Conservation (phyloP, 2,113 vertebrate genomes). For the Lipophrys pholis region DNA sequence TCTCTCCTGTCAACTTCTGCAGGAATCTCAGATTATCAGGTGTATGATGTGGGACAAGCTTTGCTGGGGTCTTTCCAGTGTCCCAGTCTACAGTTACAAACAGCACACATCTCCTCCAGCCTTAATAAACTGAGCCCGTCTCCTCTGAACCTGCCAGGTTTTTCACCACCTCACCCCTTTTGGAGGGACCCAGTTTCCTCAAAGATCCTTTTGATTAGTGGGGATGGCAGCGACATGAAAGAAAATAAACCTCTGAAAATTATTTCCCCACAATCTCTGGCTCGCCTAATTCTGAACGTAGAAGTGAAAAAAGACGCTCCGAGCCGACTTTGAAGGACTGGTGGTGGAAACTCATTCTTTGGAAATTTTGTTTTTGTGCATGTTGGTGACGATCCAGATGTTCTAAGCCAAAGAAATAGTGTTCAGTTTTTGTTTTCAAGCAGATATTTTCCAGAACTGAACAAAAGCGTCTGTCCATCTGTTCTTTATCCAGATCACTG, state of each 20-base stretch:
- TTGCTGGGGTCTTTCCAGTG: too few species aligned
- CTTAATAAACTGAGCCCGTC: too few species aligned
- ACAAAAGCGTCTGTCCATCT: too few species aligned
- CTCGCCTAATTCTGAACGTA: slow-evolving; percentile 5
- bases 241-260: slow-evolving; percentile 16
- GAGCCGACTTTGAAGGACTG: neutral
- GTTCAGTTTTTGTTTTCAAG: neutral
- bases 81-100: slow-evolving; percentile 27
- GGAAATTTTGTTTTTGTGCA: slow-evolving; percentile 3
- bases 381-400: slow-evolving; percentile 9
- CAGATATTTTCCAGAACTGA: too few species aligned
- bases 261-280: slow-evolving; percentile 12
- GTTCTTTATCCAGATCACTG: too few species aligned
- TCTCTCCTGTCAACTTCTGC: too few species aligned
- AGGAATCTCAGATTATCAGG: too few species aligned
- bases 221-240: slow-evolving; percentile 5
- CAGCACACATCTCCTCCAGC: slow-evolving; percentile 32
- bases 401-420: too few species aligned
- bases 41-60: slow-evolving; percentile 20
- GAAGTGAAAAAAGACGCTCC: slow-evolving; percentile 3
- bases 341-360: neutral
- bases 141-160: slow-evolving; percentile 18
- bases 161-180: slow-evolving; percentile 24
- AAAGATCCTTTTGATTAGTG: slow-evolving; percentile 44
- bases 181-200: slow-evolving; percentile 25